Conservation (phyloP, 2,113 vertebrate genomes). For the Hypanus sabinus region DNA sequence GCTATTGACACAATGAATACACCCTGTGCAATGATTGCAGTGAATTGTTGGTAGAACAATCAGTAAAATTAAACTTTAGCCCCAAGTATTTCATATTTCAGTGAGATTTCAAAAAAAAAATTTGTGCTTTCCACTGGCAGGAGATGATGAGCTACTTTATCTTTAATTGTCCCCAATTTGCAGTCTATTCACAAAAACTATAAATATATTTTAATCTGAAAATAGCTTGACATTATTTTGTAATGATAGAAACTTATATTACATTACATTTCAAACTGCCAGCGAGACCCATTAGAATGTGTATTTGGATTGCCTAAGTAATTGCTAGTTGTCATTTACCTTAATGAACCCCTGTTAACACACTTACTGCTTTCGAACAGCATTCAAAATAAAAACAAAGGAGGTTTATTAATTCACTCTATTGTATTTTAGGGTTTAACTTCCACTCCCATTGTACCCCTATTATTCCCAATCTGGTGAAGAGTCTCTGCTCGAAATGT, state of each 20-base stretch:
- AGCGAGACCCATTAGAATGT: not conserved
- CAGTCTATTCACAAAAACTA: constrained; percentile 3
- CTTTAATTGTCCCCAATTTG: not conserved
- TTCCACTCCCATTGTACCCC: not conserved
- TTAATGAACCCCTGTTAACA: not conserved
- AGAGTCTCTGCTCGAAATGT: no score
- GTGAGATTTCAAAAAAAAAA: not conserved
- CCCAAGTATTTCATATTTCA: constrained; percentile 6
- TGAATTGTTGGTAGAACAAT: not conserved
- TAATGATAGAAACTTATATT: not conserved
- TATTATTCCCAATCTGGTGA: not conserved
- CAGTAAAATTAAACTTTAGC: not conserved
- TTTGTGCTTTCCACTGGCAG: not conserved
- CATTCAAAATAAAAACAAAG: not conserved
- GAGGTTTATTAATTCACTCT: not conserved
- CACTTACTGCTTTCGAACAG: not conserved
- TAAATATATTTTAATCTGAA: constrained; percentile 16
- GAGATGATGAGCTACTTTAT: not conserved
- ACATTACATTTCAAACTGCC: not conserved
- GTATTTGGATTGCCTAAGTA: not conserved
- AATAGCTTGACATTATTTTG: constrained; percentile 23
- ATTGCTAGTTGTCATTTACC: constrained; percentile 9
- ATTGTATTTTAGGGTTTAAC: not conserved
- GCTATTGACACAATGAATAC: not conserved
- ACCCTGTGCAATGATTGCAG: no score